Conservation (phyloP, 2,888 invertebrate species). For the Platycheirus albimanus region DNA sequence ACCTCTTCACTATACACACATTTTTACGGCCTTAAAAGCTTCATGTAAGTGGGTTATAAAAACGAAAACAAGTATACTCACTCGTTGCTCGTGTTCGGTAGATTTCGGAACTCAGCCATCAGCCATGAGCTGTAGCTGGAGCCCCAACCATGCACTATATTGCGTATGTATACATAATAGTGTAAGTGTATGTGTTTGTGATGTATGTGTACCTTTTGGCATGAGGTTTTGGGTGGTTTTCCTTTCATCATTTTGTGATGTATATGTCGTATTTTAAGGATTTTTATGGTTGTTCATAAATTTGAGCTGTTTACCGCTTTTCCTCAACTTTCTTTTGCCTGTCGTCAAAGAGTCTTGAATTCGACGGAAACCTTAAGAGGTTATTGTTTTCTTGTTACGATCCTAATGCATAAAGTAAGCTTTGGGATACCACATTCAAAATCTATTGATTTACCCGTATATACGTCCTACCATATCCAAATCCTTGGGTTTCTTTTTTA, state of each 20-base stretch:
- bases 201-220: too few relatives aligned
- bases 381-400: slow-evolving; percentile 62
- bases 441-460: slow-evolving; percentile 65
- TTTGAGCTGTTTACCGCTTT: slow-evolving; percentile 30
- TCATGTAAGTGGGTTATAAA: slow-evolving; percentile 73
- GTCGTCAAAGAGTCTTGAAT: slow-evolving; percentile 5
- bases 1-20: slow-evolving; percentile 40
- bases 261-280: slow-evolving; percentile 66
- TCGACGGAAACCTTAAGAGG: slow-evolving; percentile 48
- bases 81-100: slow-evolving; percentile 57
- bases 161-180: slow-evolving; percentile 34
- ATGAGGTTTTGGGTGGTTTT: slow-evolving; percentile 23
- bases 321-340: neutral
- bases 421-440: slow-evolving; percentile 34
- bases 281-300: slow-evolving; percentile 70
- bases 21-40: slow-evolving; percentile 70
- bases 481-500: slow-evolving; percentile 3
- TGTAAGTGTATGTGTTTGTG: neutral
- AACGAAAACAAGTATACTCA: slow-evolving; percentile 70
- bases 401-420: slow-evolving; percentile 28
- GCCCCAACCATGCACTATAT: slow-evolving; percentile 14
- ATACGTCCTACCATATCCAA: too few relatives aligned
- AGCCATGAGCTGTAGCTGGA: too few relatives aligned
- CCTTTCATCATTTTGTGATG: slow-evolving; percentile 56
- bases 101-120: slow-evolving; percentile 54